These are phyloP conservation scores for Eurytoma adleriae DNA, from an alignment of 2,888 invertebrate species.

Conservation along the genomic window DNA sequence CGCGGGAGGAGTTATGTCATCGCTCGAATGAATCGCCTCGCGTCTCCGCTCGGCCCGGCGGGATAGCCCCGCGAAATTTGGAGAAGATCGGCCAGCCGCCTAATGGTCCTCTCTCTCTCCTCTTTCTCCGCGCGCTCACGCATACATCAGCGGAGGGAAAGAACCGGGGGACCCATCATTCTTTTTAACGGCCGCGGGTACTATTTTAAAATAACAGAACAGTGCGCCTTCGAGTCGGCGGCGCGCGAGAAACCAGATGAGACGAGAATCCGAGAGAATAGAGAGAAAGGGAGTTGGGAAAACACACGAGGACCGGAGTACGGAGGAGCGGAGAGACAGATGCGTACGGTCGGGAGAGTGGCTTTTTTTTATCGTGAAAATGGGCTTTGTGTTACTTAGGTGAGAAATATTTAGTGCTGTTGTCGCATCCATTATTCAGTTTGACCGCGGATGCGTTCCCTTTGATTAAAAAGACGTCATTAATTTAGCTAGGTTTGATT, in stretches of 20 bases:
- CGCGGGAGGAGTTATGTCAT: constrained; percentile 49
- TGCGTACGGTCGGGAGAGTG: neutral
- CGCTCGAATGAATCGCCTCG: constrained; percentile 28
- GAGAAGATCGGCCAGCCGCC: constrained; percentile 52
- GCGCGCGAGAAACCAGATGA: constrained; percentile 33
- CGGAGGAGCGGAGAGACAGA: constrained; percentile 4
- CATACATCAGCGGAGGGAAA: constrained; percentile 4
- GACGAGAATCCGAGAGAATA: constrained; percentile 29
- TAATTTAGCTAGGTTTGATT: constrained; percentile 37
- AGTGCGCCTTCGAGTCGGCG: constrained; percentile 41
- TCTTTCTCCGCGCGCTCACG: constrained; percentile 52
- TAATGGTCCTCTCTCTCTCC: constrained; percentile 32
- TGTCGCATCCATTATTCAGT: constrained; percentile 13
- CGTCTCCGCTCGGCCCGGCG: neutral
- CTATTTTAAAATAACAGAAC: constrained; percentile 72
- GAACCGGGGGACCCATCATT: constrained; percentile 65
- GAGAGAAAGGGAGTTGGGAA: constrained; percentile 29
- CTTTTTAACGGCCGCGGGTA: constrained; percentile 70
- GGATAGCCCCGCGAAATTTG: constrained; percentile 42
- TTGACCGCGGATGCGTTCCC: constrained; percentile 16
- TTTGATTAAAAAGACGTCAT: constrained; percentile 25
- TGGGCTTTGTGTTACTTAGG: constrained; percentile 7
- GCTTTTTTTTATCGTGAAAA: neutral
- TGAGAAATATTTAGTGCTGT: constrained; percentile 24
- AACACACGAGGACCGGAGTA: constrained; percentile 12